Evolutionary conservation across 2,797 vertebrate genomes (phyloP).

Genomic region (Chaetodon trifasciatus): DNA sequence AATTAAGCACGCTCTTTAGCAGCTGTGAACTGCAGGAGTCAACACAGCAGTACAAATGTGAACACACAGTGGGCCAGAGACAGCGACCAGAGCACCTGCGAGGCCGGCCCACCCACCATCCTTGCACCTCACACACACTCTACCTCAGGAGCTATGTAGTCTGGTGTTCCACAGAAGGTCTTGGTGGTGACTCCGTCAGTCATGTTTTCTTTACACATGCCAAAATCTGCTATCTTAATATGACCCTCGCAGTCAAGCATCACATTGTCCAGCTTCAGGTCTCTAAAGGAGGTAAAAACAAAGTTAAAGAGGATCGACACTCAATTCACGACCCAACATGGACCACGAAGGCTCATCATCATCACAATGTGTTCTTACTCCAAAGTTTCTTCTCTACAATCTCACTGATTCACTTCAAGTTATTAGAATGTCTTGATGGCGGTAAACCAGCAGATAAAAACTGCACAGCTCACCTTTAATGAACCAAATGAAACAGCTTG

Average conservation of each 20-base stretch:
- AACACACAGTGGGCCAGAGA: constrained; percentile 19
- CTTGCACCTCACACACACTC: constrained; percentile 10
- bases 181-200: constrained; percentile 94
- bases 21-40: background rate
- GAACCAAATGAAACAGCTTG: background rate
- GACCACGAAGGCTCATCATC: background rate
- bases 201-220: constrained; percentile 99
- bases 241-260: constrained; percentile 98
- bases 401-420: background rate
- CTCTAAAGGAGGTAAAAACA: constrained; percentile 80
- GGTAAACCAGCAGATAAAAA: background rate
- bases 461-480: no score
- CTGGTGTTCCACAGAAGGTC: constrained; percentile 98
- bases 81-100: background rate
- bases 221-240: constrained; percentile 98
- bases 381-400: background rate
- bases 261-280: constrained; percentile 98
- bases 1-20: background rate
- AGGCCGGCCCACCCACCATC: background rate
- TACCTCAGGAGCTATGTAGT: constrained; percentile 98
- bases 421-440: no score
- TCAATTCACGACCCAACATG: background rate
- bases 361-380: background rate
- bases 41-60: background rate
- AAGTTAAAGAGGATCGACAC: background rate